These are phyloP conservation scores for Litocranius walleri DNA, from an alignment of 2,113 vertebrate species.

Conservation along the genomic window DNA sequence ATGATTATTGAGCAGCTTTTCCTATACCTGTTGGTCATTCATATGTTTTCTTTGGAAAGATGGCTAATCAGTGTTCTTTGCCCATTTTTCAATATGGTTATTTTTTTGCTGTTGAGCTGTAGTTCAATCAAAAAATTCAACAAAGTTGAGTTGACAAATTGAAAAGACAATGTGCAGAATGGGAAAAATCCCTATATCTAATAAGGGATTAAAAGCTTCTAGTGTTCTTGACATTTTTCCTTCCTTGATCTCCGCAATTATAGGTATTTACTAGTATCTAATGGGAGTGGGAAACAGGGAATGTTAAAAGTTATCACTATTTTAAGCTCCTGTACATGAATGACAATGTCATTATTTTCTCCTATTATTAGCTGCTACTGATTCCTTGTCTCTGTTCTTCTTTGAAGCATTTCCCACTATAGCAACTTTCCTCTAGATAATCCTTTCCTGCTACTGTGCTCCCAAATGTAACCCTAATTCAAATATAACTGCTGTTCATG, in stretches of 20 bases:
- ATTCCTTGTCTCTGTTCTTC: neutral
- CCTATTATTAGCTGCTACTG: neutral
- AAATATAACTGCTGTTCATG: neutral
- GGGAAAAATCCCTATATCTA: neutral
- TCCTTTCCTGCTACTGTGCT: neutral
- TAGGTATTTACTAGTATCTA: neutral
- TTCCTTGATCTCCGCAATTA: neutral
- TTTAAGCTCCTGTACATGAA: neutral
- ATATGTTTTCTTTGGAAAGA: neutral
- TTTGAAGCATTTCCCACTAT: neutral
- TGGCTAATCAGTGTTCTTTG: neutral
- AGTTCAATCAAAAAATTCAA: neutral
- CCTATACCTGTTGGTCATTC: neutral
- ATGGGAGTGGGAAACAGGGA: neutral
- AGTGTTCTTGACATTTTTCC: neutral
- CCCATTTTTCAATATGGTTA: neutral
- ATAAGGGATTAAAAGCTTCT: neutral
- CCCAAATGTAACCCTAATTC: neutral
- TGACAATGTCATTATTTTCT: neutral
- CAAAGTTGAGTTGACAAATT: neutral
- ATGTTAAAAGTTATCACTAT: neutral
- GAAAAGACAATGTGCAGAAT: neutral
- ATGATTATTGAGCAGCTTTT: neutral
- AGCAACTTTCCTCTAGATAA: neutral
- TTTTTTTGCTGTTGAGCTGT: neutral